These are phyloP conservation scores for Passer montanus DNA, from an alignment of 2,113 vertebrate genomes.

Conservation along the genomic window DNA sequence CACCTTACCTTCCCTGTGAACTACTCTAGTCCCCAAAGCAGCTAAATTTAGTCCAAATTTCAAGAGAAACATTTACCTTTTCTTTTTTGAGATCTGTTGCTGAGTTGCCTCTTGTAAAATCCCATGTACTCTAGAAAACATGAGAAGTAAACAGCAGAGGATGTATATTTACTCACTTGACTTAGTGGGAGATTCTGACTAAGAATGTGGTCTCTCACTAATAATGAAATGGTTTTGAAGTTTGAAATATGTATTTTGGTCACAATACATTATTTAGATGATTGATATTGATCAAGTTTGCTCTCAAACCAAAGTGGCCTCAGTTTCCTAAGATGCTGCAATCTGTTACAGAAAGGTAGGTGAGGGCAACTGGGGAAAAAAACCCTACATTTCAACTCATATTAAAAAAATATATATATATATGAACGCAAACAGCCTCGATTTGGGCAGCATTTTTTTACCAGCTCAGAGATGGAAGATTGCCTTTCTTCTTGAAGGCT, in stretches of 20 bases:
- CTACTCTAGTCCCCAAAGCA: background rate
- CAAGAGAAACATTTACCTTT: background rate
- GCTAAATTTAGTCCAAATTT: background rate
- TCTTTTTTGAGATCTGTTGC: background rate
- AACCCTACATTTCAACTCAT: background rate
- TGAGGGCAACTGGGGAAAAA: background rate
- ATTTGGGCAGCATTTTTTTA: background rate
- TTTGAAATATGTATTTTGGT: background rate
- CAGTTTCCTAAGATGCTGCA: background rate
- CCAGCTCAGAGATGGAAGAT: background rate
- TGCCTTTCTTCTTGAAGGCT: background rate
- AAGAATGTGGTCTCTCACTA: background rate
- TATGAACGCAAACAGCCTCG: background rate
- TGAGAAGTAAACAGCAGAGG: background rate
- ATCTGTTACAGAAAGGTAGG: background rate
- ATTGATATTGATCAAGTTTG: background rate
- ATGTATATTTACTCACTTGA: background rate
- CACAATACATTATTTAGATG: background rate
- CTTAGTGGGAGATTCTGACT: background rate
- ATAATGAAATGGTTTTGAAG: conserved; percentile 29
- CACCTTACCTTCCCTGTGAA: background rate
- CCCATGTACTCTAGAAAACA: background rate
- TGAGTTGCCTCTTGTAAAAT: background rate
- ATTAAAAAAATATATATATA: background rate
- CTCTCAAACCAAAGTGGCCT: background rate